Evolutionary conservation across 2,888 invertebrate species (phyloP).

Genomic region (Heteromurus nitidus): DNA sequence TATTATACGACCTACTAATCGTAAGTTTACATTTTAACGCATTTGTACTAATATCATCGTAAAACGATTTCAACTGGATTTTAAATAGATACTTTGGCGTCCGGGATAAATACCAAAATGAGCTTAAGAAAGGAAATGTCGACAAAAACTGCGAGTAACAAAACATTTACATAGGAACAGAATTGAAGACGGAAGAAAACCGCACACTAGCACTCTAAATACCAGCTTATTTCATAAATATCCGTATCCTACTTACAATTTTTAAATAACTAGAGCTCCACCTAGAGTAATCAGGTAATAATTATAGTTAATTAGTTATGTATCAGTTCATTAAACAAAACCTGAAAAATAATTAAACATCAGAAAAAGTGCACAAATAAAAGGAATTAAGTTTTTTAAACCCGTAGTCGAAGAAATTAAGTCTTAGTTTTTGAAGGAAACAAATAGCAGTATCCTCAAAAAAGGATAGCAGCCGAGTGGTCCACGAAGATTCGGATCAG

Average conservation of each 20-base stretch:
- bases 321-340: not conserved
- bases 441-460: constrained; percentile 11
- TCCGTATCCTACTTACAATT: not conserved
- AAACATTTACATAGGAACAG: no score
- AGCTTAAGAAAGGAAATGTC: not conserved
- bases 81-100: constrained; percentile 24
- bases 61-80: constrained; percentile 21
- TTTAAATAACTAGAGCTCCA: not conserved
- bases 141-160: not conserved
- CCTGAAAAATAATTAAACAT: not conserved
- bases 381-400: not conserved
- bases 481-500: constrained; percentile 49
- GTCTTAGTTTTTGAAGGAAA: not conserved
- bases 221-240: no score
- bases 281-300: no score
- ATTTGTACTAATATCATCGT: constrained; percentile 55
- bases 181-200: no score
- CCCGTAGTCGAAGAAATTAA: constrained; percentile 13
- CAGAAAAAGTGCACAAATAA: not conserved
- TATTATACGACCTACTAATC: not conserved
- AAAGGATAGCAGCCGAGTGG: constrained; percentile 15
- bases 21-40: constrained; percentile 40
- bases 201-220: no score
- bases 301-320: no score
- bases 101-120: constrained; percentile 27